These are phyloP conservation scores for Cryptomyrus ogoouensis DNA, from an alignment of 2,113 vertebrate species.

Conservation along the genomic window DNA sequence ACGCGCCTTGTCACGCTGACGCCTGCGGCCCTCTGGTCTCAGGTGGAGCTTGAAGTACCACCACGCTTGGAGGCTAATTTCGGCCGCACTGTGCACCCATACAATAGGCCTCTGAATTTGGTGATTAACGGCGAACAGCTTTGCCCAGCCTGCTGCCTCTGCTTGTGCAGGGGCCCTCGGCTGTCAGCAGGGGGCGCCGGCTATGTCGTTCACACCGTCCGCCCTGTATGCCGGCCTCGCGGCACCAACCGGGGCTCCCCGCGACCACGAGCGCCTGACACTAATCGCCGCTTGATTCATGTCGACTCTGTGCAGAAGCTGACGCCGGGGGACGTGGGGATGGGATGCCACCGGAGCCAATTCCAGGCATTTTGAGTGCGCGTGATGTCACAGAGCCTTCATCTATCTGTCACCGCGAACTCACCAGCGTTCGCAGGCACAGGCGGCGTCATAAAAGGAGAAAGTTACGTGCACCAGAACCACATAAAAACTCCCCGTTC, in stretches of 20 bases:
- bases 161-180: neutral
- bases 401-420: neutral
- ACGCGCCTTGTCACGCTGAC: neutral
- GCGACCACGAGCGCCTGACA: neutral
- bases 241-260: neutral
- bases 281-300: slow-evolving; percentile 10
- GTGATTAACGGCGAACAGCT: neutral
- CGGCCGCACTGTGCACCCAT: neutral
- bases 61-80: neutral
- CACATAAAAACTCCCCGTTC: neutral
- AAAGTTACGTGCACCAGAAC: neutral
- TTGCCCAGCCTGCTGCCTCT: neutral
- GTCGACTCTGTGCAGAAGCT: neutral
- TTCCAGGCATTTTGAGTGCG: neutral
- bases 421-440: neutral
- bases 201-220: neutral
- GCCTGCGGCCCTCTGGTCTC: neutral
- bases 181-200: neutral
- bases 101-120: neutral
- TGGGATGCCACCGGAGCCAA: neutral
- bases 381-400: neutral
- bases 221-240: neutral
- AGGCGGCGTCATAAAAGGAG: neutral
- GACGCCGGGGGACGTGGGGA: neutral
- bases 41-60: neutral